phyloP scores from a whole-genome alignment of 92 coral and sea anemone genomes.

The Palythoa grandiflora region DNA sequence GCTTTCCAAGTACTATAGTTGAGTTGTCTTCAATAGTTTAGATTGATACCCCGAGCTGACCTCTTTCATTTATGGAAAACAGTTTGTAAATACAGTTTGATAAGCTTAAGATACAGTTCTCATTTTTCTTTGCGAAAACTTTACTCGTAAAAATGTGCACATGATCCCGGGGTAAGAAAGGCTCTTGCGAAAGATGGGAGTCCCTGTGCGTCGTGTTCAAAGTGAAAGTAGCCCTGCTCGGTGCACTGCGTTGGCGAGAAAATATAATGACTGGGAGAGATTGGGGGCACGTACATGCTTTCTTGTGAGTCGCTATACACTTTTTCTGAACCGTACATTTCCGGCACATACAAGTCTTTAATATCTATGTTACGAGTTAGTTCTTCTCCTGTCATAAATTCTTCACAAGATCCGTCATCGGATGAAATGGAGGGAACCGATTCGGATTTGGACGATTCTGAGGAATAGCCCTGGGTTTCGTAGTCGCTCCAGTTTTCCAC shows the following conservation, averaged over 20 bases:
- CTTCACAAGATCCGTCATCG: slow-evolving; percentile 78
- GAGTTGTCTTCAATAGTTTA: not conserved
- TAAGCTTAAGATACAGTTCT: not conserved
- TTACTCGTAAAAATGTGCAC: slow-evolving; percentile 43
- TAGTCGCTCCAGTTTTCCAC: slow-evolving; percentile 80
- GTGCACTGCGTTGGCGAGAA: slow-evolving; percentile 74
- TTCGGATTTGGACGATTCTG: slow-evolving; percentile 57
- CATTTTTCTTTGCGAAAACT: slow-evolving; percentile 4
- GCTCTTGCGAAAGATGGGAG: slow-evolving; percentile 93
- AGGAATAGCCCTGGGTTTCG: slow-evolving; percentile 61
- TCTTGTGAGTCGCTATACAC: slow-evolving; percentile 73
- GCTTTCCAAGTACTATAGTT: not conserved
- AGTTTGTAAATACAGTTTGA: slow-evolving; percentile 2
- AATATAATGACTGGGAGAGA: slow-evolving; percentile 86
- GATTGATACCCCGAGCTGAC: not conserved
- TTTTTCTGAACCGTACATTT: slow-evolving; percentile 82
- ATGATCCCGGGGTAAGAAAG: slow-evolving; percentile 81
- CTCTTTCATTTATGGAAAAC: not conserved
- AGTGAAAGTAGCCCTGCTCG: slow-evolving; percentile 77
- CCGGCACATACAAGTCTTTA: slow-evolving; percentile 96
- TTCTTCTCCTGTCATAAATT: slow-evolving; percentile 98
- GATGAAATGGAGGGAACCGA: slow-evolving; percentile 79
- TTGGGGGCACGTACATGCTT: slow-evolving; percentile 74
- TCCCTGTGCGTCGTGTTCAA: slow-evolving; percentile 83
- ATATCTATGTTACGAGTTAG: slow-evolving; percentile 94